Conservation (phyloP, 1,140 invertebrate species). For the Stegodyphus mimosarum region DNA sequence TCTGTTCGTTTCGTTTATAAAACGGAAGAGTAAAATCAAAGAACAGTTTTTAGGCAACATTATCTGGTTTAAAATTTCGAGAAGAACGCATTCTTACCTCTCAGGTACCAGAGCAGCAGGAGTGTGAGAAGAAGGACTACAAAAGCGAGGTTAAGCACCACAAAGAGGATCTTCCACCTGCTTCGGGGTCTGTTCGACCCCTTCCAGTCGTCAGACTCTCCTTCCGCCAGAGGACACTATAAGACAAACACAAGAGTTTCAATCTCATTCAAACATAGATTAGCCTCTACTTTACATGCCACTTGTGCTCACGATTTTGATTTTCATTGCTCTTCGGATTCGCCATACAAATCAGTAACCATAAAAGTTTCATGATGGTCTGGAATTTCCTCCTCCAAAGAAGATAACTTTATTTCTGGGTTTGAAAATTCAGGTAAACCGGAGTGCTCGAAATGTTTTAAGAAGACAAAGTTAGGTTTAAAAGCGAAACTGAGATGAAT, state of each 20-base stretch:
- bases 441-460: no score
- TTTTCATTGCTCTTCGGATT: no score
- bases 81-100: neutral
- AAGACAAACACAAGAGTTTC: conserved; percentile 1
- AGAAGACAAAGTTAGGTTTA: no score
- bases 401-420: no score
- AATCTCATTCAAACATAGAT: no score
- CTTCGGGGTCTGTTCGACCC: conserved; percentile 35
- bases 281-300: no score
- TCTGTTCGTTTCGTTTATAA: neutral
- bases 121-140: conserved; percentile 26
- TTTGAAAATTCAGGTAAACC: no score
- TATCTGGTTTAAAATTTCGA: neutral
- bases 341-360: no score
- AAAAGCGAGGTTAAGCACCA: conserved; percentile 35
- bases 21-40: neutral
- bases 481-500: no score
- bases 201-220: conserved; percentile 45
- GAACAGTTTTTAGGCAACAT: neutral
- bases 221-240: conserved; percentile 44
- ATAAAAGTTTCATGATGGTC: no score
- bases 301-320: no score
- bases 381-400: no score
- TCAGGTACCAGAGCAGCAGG: conserved; percentile 43
- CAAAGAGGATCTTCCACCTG: conserved; percentile 30